Conservation (phyloP, 1,140 invertebrate species). For the Riptortus pedestris region DNA sequence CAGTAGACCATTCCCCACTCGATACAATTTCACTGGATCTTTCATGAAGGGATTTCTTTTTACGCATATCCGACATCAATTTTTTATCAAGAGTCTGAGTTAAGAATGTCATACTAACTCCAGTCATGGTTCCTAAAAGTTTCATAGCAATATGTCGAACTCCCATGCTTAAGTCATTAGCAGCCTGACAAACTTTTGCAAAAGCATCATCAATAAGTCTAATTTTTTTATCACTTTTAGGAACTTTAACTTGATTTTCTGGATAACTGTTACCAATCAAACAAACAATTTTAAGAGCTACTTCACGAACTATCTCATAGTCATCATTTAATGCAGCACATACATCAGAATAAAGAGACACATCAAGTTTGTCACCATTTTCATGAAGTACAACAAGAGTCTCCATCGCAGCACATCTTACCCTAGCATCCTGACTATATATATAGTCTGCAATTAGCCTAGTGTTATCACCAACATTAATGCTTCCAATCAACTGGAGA, state of each 20-base stretch:
- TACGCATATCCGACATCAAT: slow-evolving; percentile 90
- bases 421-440: slow-evolving; percentile 79
- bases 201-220: slow-evolving; percentile 93
- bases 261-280: slow-evolving; percentile 75
- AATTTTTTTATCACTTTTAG: slow-evolving; percentile 61
- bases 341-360: slow-evolving; percentile 68
- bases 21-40: slow-evolving; percentile 65
- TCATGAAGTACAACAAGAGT: slow-evolving; percentile 69
- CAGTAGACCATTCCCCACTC: slow-evolving; percentile 81
- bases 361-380: slow-evolving; percentile 63
- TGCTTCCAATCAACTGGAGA: slow-evolving; percentile 57
- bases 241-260: slow-evolving; percentile 58
- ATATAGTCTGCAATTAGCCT: slow-evolving; percentile 67
- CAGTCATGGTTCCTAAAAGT: slow-evolving; percentile 72
- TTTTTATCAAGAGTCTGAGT: slow-evolving; percentile 95
- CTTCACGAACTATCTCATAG: slow-evolving; percentile 83
- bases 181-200: slow-evolving; percentile 82
- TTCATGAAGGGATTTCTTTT: slow-evolving; percentile 68
- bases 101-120: slow-evolving; percentile 79
- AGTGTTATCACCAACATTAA: slow-evolving; percentile 47
- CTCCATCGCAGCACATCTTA: slow-evolving; percentile 74
- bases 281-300: slow-evolving; percentile 75
- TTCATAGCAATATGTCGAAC: slow-evolving; percentile 71
- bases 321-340: slow-evolving; percentile 80
- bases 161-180: slow-evolving; percentile 83